Percentiles rank a stretch among this genome's conserved stretches.
These are phyloP conservation scores for Litocranius walleri DNA, from an alignment of 2,113 vertebrate genomes.

Conservation along the genomic window DNA sequence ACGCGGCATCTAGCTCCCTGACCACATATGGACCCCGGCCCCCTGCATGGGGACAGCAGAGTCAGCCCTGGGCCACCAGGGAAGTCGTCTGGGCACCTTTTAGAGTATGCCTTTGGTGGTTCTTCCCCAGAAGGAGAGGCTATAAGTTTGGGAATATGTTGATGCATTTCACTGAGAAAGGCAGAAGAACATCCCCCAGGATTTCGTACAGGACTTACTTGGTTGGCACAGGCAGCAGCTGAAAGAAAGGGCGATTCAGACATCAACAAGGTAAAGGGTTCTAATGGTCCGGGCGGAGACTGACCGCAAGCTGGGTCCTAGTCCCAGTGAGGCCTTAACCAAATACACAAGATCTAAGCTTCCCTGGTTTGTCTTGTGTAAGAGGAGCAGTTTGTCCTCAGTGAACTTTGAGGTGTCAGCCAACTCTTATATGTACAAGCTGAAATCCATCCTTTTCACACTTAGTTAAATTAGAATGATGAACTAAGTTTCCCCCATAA, in stretches of 20 bases:
- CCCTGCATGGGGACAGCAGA: fast-evolving
- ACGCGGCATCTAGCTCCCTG: background rate
- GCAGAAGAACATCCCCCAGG: background rate
- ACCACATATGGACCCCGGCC: fast-evolving
- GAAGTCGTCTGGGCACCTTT: background rate
- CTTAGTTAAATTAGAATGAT: background rate
- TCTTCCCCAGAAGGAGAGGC: background rate
- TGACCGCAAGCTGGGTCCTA: too few relatives aligned
- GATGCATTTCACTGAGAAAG: background rate
- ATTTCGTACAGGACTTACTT: background rate
- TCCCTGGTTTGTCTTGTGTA: background rate
- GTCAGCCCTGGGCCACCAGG: background rate
- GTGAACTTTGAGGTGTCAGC: background rate
- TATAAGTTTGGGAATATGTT: background rate
- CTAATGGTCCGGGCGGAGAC: background rate
- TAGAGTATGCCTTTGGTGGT: background rate
- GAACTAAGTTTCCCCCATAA: background rate
- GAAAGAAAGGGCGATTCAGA: background rate
- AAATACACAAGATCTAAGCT: background rate
- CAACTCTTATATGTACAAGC: background rate
- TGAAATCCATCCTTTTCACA: background rate
- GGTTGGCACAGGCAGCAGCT: background rate
- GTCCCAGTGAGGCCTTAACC: background rate
- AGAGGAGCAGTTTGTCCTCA: background rate
- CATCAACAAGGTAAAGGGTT: background rate